These are phyloP conservation scores for Ammodytes dubius DNA, from an alignment of 2,113 vertebrate species.

Conservation along the genomic window DNA sequence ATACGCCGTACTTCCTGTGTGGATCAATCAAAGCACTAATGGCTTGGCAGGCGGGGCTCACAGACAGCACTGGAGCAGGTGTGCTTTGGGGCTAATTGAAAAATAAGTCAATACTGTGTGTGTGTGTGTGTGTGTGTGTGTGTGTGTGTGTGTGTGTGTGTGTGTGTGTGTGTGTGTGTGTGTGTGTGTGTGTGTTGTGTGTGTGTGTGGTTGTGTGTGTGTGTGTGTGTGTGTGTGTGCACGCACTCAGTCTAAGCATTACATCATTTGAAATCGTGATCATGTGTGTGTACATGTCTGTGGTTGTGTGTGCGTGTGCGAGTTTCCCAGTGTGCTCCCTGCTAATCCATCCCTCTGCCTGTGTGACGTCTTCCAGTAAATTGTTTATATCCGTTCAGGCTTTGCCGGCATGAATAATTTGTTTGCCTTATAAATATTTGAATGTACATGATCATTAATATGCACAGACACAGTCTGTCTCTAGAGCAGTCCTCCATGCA, in stretches of 20 bases:
- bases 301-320: slow-evolving; percentile 45
- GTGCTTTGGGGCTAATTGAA: slow-evolving; percentile 83
- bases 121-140: slow-evolving; percentile 13
- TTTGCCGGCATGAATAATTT: slow-evolving; percentile 86
- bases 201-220: slow-evolving; percentile 25
- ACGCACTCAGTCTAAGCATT: slow-evolving; percentile 53
- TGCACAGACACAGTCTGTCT: slow-evolving; percentile 78
- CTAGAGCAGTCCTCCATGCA: slow-evolving; percentile 55
- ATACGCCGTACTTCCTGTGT: slow-evolving; percentile 75
- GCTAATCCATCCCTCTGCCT: slow-evolving; percentile 79
- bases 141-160: background rate
- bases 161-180: slow-evolving; percentile 11
- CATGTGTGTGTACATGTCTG: slow-evolving; percentile 55
- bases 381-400: slow-evolving; percentile 86
- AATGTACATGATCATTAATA: slow-evolving; percentile 85
- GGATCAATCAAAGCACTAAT: slow-evolving; percentile 85
- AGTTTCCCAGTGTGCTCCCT: slow-evolving; percentile 62
- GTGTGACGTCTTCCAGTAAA: slow-evolving; percentile 84
- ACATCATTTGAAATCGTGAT: slow-evolving; percentile 68
- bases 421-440: slow-evolving; percentile 87
- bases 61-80: slow-evolving; percentile 83
- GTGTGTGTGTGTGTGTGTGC: slow-evolving; percentile 1
- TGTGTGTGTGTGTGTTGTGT: slow-evolving; percentile 5
- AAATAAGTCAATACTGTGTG: slow-evolving; percentile 80
- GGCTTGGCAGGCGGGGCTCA: slow-evolving; percentile 72